A percentile compares a stretch with the other conserved stretches of the same genome.
Evolutionary conservation across 1,140 invertebrate genomes (phyloP).

Genomic region (Saccostrea glomerata): DNA sequence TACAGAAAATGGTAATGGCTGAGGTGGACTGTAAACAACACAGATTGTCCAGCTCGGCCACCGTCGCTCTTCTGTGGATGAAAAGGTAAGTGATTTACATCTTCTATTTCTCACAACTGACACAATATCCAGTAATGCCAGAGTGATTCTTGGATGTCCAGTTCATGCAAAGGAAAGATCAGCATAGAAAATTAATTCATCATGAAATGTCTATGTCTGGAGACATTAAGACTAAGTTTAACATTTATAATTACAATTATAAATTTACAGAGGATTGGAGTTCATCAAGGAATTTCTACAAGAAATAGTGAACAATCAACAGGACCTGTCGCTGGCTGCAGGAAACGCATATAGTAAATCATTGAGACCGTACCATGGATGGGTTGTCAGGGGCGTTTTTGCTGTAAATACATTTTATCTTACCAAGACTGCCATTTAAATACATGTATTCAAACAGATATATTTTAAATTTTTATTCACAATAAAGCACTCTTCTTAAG

Average conservation of each 20-base stretch:
- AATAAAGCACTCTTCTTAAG: too few relatives aligned
- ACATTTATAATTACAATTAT: background rate
- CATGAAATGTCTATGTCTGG: too few relatives aligned
- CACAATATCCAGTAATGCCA: too few relatives aligned
- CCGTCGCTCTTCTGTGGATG: constrained; percentile 77
- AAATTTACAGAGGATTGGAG: constrained; percentile 72
- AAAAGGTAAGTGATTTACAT: constrained; percentile 70
- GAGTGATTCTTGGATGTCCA: too few relatives aligned
- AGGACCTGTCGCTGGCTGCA: constrained; percentile 68
- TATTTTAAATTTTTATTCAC: too few relatives aligned
- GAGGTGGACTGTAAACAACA: constrained; percentile 72
- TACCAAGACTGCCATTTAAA: background rate
- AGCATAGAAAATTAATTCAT: too few relatives aligned
- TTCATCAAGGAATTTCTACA: constrained; percentile 75
- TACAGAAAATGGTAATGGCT: constrained; percentile 76
- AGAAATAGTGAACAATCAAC: constrained; percentile 69
- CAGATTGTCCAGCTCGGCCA: constrained; percentile 74
- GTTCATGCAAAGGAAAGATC: too few relatives aligned
- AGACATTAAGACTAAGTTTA: too few relatives aligned
- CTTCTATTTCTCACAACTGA: too few relatives aligned
- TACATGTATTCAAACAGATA: too few relatives aligned
- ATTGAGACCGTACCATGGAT: constrained; percentile 77
- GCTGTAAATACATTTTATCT: constrained; percentile 69
- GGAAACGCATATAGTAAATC: constrained; percentile 73
- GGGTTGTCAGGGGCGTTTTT: constrained; percentile 78